Conservation (phyloP, 2,113 vertebrate species). For the Tragulus kanchil region DNA sequence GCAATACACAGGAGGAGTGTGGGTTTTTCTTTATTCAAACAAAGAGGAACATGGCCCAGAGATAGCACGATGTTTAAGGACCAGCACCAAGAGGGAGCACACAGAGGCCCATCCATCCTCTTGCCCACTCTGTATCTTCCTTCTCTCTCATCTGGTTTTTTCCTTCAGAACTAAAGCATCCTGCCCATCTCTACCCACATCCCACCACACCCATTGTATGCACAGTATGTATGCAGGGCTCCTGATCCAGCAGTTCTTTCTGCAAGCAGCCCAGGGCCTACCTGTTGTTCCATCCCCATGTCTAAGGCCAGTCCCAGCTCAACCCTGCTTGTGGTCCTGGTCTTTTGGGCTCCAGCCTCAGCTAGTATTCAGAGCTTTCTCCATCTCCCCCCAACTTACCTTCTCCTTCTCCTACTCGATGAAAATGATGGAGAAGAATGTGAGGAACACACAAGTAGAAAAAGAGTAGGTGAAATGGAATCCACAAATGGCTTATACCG, state of each 20-base stretch:
- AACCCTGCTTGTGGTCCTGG: not conserved
- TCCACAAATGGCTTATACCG: not conserved
- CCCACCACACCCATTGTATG: rapidly evolving
- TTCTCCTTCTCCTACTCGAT: not conserved
- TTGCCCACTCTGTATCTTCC: rapidly evolving
- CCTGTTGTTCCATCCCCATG: rapidly evolving
- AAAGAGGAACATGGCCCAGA: not conserved
- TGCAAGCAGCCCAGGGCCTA: not conserved
- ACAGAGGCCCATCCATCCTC: not conserved
- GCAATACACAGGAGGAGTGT: not conserved
- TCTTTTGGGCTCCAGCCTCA: not conserved
- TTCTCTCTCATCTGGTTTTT: not conserved
- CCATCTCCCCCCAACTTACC: not conserved
- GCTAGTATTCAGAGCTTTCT: not conserved
- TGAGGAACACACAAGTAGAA: not conserved
- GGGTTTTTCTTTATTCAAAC: not conserved
- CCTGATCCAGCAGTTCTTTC: not conserved
- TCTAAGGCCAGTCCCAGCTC: not conserved
- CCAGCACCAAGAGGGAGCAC: not conserved
- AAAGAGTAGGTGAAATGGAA: not conserved
- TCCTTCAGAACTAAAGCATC: not conserved
- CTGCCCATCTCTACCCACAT: not conserved
- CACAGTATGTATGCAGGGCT: rapidly evolving
- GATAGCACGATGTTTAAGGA: not conserved
- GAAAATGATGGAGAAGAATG: not conserved